Evolutionary conservation across 2,797 vertebrate species (phyloP).

Genomic region (Cryptoblepharus egeriae): DNA sequence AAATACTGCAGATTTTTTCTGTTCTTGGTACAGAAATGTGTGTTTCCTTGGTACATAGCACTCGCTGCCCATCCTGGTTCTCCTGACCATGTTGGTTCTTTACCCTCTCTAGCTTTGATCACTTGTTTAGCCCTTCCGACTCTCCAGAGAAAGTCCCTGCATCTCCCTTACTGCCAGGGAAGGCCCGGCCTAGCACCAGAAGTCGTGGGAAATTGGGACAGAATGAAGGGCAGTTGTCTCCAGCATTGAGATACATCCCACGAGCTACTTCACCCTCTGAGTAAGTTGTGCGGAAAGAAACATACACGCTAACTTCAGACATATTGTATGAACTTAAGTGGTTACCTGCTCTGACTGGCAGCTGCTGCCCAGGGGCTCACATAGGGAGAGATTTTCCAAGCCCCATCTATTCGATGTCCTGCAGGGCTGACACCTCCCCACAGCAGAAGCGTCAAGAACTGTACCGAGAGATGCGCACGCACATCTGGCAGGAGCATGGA

Average conservation of each 20-base stretch:
- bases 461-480: slow-evolving; percentile 83
- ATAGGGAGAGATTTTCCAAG: no score
- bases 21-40: neutral
- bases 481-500: slow-evolving; percentile 83
- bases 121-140: neutral
- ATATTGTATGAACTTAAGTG: no score
- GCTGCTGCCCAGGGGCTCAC: neutral
- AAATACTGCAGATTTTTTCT: neutral
- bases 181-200: neutral
- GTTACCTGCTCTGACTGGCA: neutral
- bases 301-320: neutral
- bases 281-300: slow-evolving; percentile 35
- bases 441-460: slow-evolving; percentile 80
- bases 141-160: neutral
- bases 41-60: no score
- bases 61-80: neutral
- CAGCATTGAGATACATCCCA: slow-evolving; percentile 21
- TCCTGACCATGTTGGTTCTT: neutral
- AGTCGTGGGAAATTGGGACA: neutral
- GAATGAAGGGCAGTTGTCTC: slow-evolving; percentile 1
- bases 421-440: slow-evolving; percentile 40
- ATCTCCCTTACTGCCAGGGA: neutral
- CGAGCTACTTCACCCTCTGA: slow-evolving; percentile 29
- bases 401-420: neutral
- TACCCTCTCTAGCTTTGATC: slow-evolving; percentile 38